Evolutionary conservation across 2,888 invertebrate genomes (phyloP).

Genomic region (Pomacea canaliculata): DNA sequence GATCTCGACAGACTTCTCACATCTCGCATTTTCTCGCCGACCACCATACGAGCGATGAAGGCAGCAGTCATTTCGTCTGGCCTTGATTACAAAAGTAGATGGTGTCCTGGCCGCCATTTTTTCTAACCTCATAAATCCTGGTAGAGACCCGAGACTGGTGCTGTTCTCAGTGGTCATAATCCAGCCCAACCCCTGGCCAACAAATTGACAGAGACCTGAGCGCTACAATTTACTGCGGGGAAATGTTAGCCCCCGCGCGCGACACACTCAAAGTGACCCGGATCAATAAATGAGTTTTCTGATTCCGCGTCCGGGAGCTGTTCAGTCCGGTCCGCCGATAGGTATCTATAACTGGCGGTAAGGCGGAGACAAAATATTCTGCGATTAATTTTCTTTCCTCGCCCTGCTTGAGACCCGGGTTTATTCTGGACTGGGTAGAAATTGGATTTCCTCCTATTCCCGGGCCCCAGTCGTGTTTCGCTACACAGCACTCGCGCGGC

Average conservation of each 20-base stretch:
- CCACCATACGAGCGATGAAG: no score
- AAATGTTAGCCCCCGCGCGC: constrained; percentile 39
- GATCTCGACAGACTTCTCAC: no score
- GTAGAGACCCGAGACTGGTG: no score
- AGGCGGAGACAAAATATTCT: constrained; percentile 39
- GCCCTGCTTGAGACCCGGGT: constrained; percentile 41
- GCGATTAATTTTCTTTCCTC: constrained; percentile 56
- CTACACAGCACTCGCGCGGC: constrained; percentile 26
- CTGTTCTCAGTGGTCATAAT: no score
- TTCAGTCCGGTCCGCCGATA: constrained; percentile 22
- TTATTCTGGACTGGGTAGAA: constrained; percentile 58
- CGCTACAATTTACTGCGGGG: constrained; percentile 44
- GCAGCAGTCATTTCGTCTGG: no score
- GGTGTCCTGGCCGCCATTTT: no score
- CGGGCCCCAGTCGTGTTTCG: constrained; percentile 26
- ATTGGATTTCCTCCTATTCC: constrained; percentile 56
- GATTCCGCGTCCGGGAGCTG: constrained; percentile 25
- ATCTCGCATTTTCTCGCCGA: no score
- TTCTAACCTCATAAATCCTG: no score
- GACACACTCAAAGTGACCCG: constrained; percentile 14
- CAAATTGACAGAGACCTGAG: constrained; percentile 36
- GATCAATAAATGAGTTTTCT: constrained; percentile 34
- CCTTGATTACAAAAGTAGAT: no score
- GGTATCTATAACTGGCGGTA: constrained; percentile 35
- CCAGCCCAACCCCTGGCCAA: constrained; percentile 19